Evolutionary conservation across 92 coral and sea anemone genomes (phyloP).

Genomic region (Parazoanthus atlanticus): DNA sequence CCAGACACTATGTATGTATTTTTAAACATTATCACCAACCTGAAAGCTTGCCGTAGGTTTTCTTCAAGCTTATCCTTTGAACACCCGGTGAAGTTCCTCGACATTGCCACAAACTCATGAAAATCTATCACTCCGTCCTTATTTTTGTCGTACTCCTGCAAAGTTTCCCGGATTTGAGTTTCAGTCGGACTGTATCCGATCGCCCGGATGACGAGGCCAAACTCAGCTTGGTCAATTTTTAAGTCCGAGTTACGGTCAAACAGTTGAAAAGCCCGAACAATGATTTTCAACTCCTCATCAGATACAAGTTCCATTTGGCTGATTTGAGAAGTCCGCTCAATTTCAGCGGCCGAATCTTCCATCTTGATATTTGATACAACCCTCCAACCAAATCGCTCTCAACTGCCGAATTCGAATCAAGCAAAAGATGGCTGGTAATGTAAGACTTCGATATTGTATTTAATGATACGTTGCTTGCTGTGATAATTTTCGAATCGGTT

Average conservation of each 20-base stretch:
- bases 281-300: constrained; percentile 64
- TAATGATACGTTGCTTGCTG: not conserved
- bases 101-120: constrained; percentile 83
- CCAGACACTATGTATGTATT: not conserved
- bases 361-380: not conserved
- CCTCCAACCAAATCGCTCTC: not conserved
- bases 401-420: not conserved
- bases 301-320: constrained; percentile 27
- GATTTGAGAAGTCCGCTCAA: not conserved
- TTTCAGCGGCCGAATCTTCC: constrained; percentile 9
- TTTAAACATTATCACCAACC: constrained; percentile 55
- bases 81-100: constrained; percentile 74
- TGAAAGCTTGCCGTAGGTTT: constrained; percentile 80
- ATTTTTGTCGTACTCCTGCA: constrained; percentile 71
- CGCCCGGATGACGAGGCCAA: constrained; percentile 75
- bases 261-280: constrained; percentile 71
- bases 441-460: not conserved
- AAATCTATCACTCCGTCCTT: constrained; percentile 86
- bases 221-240: constrained; percentile 73
- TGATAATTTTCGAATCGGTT: not conserved
- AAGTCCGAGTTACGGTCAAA: constrained; percentile 78
- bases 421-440: not conserved
- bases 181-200: constrained; percentile 81
- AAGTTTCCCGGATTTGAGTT: constrained; percentile 62
- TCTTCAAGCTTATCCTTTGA: constrained; percentile 72